A percentile compares a stretch with the other conserved stretches of the same genome.
Evolutionary conservation across 2,888 invertebrate species (phyloP).

Genomic region (Drosophila incognita): DNA sequence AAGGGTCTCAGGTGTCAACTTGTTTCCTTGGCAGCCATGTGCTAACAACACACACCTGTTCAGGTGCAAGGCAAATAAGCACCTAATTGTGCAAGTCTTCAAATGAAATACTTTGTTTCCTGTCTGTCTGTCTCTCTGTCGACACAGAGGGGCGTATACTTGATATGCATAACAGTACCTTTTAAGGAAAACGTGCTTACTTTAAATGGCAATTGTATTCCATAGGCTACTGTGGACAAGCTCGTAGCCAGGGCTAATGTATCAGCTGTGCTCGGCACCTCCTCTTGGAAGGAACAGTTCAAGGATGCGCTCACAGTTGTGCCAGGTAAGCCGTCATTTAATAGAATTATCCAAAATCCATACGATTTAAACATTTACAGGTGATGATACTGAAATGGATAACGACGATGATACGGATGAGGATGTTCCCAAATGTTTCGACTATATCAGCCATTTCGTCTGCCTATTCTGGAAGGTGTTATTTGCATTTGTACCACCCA

Average conservation of each 20-base stretch:
- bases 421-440: constrained; percentile 93
- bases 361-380: constrained; percentile 31
- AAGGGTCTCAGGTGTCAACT: constrained; percentile 21
- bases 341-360: neutral
- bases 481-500: constrained; percentile 99
- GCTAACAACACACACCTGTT: constrained; percentile 14
- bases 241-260: constrained; percentile 98
- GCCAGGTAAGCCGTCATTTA: constrained; percentile 88
- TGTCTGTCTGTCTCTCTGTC: constrained; percentile 12
- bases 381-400: constrained; percentile 86
- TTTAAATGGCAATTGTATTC: constrained; percentile 8
- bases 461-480: constrained; percentile 99
- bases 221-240: constrained; percentile 98
- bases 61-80: constrained; percentile 49
- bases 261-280: constrained; percentile 96
- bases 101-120: constrained; percentile 42
- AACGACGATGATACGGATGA: constrained; percentile 87
- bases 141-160: constrained; percentile 40
- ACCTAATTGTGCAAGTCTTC: constrained; percentile 62
- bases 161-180: constrained; percentile 24
- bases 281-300: constrained; percentile 99
- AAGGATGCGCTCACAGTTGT: constrained; percentile 97
- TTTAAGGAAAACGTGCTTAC: constrained; percentile 15
- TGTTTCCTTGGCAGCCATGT: constrained; percentile 22
- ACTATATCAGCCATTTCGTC: constrained; percentile 97